Conservation (phyloP, 2,113 vertebrate genomes). For the Halichoeres trimaculatus region DNA sequence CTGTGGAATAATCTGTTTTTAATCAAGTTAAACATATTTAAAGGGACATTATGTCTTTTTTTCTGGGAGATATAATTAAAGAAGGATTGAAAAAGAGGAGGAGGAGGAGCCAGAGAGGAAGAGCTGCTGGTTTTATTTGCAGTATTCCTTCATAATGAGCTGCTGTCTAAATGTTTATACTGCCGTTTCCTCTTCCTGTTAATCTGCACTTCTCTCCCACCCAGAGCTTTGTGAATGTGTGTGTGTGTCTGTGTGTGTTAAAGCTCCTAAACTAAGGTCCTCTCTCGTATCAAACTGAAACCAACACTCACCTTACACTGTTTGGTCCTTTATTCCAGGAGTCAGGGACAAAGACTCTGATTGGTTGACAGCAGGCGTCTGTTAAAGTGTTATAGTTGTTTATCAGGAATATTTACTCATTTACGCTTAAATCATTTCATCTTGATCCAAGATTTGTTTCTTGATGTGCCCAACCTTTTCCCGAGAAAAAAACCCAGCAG, state of each 20-base stretch:
- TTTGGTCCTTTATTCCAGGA: conserved; percentile 43
- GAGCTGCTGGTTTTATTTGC: conserved; percentile 66
- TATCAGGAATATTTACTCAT: neutral
- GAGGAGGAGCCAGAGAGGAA: conserved; percentile 6
- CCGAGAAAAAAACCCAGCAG: too few species aligned
- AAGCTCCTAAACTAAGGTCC: conserved; percentile 38
- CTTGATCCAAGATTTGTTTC: too few species aligned
- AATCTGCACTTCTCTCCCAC: conserved; percentile 50
- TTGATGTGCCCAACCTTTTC: too few species aligned
- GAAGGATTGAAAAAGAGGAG: neutral
- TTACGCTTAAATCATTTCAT: too few species aligned
- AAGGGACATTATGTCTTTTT: neutral
- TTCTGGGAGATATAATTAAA: neutral
- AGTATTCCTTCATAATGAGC: conserved; percentile 63
- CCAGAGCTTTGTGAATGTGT: conserved; percentile 24
- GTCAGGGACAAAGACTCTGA: neutral
- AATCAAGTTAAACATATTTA: neutral
- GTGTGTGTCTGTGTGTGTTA: neutral
- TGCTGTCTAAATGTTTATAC: conserved; percentile 63
- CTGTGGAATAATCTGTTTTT: neutral
- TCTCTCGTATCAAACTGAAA: conserved; percentile 18
- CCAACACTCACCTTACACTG: conserved; percentile 18
- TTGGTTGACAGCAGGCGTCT: neutral
- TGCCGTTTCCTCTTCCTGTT: conserved; percentile 74
- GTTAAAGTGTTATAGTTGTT: neutral